Conservation (phyloP, 2,797 vertebrate species). For the Myotis myotis region DNA sequence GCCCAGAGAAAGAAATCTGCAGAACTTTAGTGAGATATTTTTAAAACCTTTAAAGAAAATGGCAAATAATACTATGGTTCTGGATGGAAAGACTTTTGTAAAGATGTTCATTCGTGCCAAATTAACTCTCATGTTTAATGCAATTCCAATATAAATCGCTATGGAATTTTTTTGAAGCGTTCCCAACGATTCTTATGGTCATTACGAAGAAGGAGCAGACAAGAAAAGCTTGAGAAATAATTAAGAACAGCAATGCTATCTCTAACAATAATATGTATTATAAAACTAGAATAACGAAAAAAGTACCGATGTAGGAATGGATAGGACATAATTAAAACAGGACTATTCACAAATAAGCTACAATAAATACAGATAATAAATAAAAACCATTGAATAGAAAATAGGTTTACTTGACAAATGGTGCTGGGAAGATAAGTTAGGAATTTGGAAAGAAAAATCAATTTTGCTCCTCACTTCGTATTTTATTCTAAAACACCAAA, state of each 20-base stretch:
- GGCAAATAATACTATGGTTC: background rate
- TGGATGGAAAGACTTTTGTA: background rate
- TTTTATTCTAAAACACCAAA: conserved; percentile 36
- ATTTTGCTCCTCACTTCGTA: background rate
- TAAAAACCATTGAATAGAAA: background rate
- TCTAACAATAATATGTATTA: background rate
- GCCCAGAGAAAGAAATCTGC: background rate
- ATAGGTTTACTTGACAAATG: background rate
- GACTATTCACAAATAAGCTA: background rate
- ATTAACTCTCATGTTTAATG: background rate
- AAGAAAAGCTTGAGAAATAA: conserved; percentile 46
- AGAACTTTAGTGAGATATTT: background rate
- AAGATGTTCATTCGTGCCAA: background rate
- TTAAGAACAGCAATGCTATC: background rate
- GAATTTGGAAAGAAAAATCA: conserved; percentile 28
- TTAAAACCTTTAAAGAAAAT: background rate
- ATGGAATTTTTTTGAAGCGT: background rate
- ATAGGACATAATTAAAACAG: background rate
- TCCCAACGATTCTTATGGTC: background rate
- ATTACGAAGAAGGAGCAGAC: conserved; percentile 23
- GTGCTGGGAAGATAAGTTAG: background rate
- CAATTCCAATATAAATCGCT: conserved; percentile 10
- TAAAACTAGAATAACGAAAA: conserved; percentile 9
- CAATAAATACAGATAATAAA: background rate
- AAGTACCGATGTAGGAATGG: background rate